These are phyloP conservation scores for Heterochromis multidens DNA, from an alignment of 2,113 vertebrate species.

Conservation along the genomic window DNA sequence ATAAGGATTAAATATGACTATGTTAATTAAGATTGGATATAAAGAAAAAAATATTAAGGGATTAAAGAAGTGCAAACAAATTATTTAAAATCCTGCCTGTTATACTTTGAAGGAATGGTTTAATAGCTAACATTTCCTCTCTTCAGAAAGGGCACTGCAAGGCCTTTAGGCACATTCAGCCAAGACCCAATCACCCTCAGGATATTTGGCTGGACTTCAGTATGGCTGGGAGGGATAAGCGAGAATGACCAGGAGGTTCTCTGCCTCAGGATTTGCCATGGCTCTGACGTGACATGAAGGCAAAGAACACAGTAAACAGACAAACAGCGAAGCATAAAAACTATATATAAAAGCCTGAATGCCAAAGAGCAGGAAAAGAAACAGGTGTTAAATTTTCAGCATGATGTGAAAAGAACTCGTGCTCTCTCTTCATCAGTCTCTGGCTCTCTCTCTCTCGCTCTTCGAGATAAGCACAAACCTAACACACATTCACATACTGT, in stretches of 20 bases:
- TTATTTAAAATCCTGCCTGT: background rate
- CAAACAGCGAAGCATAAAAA: background rate
- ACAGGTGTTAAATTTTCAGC: constrained; percentile 32
- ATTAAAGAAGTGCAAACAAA: background rate
- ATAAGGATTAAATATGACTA: too few relatives aligned
- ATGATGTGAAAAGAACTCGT: background rate
- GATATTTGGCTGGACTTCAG: background rate
- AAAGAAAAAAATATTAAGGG: background rate
- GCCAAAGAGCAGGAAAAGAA: constrained; percentile 7
- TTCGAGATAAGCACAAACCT: constrained; percentile 5
- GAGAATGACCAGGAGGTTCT: background rate
- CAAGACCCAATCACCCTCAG: background rate
- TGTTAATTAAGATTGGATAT: too few relatives aligned
- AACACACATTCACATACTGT: constrained; percentile 6
- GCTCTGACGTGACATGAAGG: background rate
- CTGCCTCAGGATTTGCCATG: background rate
- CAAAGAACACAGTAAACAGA: background rate
- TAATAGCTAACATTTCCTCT: background rate
- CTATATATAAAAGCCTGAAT: background rate
- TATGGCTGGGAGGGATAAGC: background rate
- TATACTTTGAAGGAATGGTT: background rate
- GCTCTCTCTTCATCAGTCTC: background rate
- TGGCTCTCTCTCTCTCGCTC: background rate
- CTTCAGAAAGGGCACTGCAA: background rate
- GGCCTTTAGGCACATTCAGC: background rate